A percentile compares a stretch with the other conserved stretches of the same genome.
These are phyloP conservation scores for Bombus terrestris DNA, from an alignment of 1,140 invertebrate genomes.

Conservation along the genomic window DNA sequence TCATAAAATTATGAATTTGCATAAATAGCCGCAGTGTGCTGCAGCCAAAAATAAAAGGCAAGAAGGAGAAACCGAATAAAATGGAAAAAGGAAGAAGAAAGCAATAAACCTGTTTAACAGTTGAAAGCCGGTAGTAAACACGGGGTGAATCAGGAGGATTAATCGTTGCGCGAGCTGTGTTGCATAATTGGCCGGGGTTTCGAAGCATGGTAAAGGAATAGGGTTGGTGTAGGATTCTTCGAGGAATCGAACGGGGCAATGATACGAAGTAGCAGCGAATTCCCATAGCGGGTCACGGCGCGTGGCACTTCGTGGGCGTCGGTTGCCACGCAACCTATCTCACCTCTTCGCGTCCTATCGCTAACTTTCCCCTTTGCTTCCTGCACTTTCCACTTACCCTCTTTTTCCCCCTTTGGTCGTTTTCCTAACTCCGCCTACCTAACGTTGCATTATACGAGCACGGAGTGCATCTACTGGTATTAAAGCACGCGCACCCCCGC, in stretches of 20 bases:
- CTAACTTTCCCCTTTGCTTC: conserved; percentile 65
- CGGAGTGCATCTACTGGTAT: conserved; percentile 22
- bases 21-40: too few species aligned
- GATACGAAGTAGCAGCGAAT: not conserved
- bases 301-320: conserved; percentile 76
- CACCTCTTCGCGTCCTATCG: conserved; percentile 54
- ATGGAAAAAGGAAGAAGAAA: not conserved
- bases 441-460: conserved; percentile 27
- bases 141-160: not conserved
- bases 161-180: not conserved
- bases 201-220: not conserved
- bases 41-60: too few species aligned
- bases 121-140: not conserved
- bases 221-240: not conserved
- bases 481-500: conserved; percentile 29
- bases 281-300: conserved; percentile 53
- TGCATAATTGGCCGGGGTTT: conserved; percentile 30
- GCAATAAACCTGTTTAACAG: not conserved
- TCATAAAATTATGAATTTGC: too few species aligned
- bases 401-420: not conserved
- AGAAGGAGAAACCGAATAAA: not conserved
- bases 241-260: not conserved
- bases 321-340: conserved; percentile 75
- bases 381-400: not conserved
- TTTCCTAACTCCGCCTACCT: not conserved